Conservation (phyloP, 2,113 vertebrate genomes). For the Dromiciops gliroides region DNA sequence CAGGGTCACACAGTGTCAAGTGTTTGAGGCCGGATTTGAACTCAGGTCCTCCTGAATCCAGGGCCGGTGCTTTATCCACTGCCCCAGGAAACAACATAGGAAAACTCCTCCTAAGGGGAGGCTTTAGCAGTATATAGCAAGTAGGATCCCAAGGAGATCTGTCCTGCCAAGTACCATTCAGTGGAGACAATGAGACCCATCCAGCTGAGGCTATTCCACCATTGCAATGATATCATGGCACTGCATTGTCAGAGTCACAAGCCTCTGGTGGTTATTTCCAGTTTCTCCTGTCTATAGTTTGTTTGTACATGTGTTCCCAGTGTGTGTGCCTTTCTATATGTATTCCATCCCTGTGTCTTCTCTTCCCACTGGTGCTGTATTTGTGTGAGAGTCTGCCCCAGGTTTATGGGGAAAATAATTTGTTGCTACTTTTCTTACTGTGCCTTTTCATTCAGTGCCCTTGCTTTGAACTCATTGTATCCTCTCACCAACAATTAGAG, state of each 20-base stretch:
- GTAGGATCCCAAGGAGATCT: background rate
- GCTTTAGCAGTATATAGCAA: background rate
- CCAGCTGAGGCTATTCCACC: no score
- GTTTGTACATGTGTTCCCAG: background rate
- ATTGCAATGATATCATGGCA: background rate
- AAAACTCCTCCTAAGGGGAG: background rate
- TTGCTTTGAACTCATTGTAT: background rate
- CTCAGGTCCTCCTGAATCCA: no score
- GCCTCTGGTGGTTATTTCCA: no score
- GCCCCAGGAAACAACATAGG: background rate
- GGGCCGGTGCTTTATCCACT: no score
- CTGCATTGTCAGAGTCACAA: background rate
- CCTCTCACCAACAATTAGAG: background rate
- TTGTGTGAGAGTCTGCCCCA: background rate
- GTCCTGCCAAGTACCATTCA: background rate
- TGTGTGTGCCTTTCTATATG: no score
- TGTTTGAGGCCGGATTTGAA: no score
- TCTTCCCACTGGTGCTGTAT: background rate
- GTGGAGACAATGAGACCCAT: background rate
- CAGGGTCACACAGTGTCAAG: no score
- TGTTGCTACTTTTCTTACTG: background rate
- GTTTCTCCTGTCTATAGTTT: no score
- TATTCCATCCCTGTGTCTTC: background rate
- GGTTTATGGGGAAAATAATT: background rate
- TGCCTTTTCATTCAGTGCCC: background rate